Evolutionary conservation across 2,888 invertebrate genomes (phyloP).

Genomic region (Cephus pygmeus): DNA sequence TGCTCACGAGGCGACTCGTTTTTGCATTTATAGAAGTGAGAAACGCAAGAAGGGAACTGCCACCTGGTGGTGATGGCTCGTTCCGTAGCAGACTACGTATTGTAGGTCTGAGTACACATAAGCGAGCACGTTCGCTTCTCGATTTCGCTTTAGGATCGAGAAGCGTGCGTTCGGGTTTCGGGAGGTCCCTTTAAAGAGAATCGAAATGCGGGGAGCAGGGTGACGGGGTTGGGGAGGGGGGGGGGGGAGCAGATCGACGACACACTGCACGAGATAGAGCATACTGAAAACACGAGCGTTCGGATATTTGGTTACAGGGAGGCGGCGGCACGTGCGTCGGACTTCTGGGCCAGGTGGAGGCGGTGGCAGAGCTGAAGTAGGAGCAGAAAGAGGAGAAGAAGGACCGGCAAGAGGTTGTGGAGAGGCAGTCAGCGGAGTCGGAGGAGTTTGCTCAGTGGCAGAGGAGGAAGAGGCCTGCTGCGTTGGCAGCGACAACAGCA

Average conservation of each 20-base stretch:
- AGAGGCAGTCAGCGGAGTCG: background rate
- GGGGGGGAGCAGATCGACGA: slow-evolving; percentile 11
- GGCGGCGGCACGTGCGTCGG: slow-evolving; percentile 64
- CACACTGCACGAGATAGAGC: slow-evolving; percentile 29
- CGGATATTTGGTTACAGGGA: slow-evolving; percentile 62
- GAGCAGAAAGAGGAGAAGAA: slow-evolving; percentile 14
- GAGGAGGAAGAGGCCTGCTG: slow-evolving; percentile 36
- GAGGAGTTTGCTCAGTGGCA: slow-evolving; percentile 18
- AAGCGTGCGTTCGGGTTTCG: background rate
- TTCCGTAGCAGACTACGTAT: background rate
- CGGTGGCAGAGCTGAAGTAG: slow-evolving; percentile 38
- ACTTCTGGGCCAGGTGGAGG: slow-evolving; percentile 49
- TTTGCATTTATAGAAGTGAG: background rate
- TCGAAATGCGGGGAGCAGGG: background rate
- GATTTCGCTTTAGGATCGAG: background rate
- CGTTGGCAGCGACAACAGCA: slow-evolving; percentile 28
- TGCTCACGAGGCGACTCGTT: background rate
- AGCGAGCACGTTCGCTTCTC: background rate
- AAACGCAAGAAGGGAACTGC: background rate
- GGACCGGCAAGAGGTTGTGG: slow-evolving; percentile 8
- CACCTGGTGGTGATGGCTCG: background rate
- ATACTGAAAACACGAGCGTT: slow-evolving; percentile 27
- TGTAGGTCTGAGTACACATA: background rate
- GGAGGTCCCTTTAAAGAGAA: background rate
- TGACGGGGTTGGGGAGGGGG: fast-evolving